These are phyloP conservation scores for Agonum fuliginosum DNA, from an alignment of 2,888 invertebrate species.

Conservation along the genomic window DNA sequence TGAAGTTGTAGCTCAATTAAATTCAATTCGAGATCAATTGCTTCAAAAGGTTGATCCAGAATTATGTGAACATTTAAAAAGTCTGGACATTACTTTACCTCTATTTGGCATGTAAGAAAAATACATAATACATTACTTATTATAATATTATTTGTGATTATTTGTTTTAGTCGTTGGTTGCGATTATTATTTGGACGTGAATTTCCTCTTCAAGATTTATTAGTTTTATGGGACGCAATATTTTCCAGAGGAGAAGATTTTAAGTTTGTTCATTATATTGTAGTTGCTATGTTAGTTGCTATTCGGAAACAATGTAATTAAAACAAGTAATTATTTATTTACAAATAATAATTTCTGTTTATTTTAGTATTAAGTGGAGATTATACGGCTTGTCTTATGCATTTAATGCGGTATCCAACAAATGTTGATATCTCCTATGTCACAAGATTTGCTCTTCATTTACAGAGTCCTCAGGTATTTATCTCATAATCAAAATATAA, in stretches of 20 bases:
- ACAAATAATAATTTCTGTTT: conserved; percentile 47
- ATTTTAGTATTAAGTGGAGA: conserved; percentile 77
- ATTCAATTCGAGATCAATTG: conserved; percentile 78
- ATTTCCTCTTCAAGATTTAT: conserved; percentile 85
- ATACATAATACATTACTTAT: neutral
- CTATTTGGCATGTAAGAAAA: conserved; percentile 87
- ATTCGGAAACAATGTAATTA: conserved; percentile 81
- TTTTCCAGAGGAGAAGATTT: conserved; percentile 81
- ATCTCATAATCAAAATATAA: conserved; percentile 40
- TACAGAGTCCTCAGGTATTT: conserved; percentile 72
- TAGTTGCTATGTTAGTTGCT: conserved; percentile 85
- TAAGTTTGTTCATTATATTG: conserved; percentile 79
- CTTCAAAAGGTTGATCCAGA: conserved; percentile 79
- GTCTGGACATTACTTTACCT: conserved; percentile 87
- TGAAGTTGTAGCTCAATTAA: conserved; percentile 79
- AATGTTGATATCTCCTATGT: conserved; percentile 79
- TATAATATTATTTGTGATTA: conserved; percentile 31
- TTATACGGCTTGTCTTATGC: conserved; percentile 79
- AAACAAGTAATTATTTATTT: neutral
- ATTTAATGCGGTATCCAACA: conserved; percentile 81
- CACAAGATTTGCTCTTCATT: conserved; percentile 77
- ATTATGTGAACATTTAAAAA: conserved; percentile 79
- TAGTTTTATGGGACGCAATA: conserved; percentile 89
- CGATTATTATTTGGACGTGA: conserved; percentile 89
- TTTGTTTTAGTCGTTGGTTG: conserved; percentile 83